Evolutionary conservation across 2,888 invertebrate genomes (phyloP).

Genomic region (Scaptomyza cyrtandrae): DNA sequence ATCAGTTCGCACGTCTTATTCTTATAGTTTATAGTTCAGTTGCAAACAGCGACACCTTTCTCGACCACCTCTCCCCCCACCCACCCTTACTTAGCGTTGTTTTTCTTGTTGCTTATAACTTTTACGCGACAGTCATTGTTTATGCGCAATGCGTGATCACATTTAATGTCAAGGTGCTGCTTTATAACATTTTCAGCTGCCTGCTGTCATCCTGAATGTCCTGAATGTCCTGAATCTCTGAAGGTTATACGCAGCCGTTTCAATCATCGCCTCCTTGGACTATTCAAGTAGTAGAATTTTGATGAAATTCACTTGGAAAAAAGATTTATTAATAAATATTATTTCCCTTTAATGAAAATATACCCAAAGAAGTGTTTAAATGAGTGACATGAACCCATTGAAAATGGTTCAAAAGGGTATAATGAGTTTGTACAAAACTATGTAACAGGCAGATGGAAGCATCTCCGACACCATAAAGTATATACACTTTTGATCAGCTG

Average conservation of each 20-base stretch:
- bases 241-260: conserved; percentile 27
- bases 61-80: no score
- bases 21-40: conserved; percentile 57
- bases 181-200: neutral
- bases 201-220: conserved; percentile 10
- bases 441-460: no score
- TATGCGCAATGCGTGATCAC: conserved; percentile 74
- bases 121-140: conserved; percentile 60
- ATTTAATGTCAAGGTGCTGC: conserved; percentile 58
- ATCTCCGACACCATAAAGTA: no score
- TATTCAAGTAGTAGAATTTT: conserved; percentile 3
- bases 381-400: no score
- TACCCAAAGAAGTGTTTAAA: no score
- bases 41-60: conserved; percentile 18
- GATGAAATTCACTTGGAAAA: no score
- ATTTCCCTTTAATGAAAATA: no score
- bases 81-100: conserved; percentile 17
- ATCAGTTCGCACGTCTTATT: conserved; percentile 59
- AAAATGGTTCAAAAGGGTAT: no score
- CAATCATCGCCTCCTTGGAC: conserved; percentile 13
- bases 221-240: conserved; percentile 12
- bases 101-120: conserved; percentile 47
- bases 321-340: no score
- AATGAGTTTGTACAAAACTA: no score
- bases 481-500: no score